Percentiles rank a stretch among this genome's conserved stretches.
phyloP scores from a whole-genome alignment of 2,113 vertebrate genomes.

The Dromaius novaehollandiae region DNA sequence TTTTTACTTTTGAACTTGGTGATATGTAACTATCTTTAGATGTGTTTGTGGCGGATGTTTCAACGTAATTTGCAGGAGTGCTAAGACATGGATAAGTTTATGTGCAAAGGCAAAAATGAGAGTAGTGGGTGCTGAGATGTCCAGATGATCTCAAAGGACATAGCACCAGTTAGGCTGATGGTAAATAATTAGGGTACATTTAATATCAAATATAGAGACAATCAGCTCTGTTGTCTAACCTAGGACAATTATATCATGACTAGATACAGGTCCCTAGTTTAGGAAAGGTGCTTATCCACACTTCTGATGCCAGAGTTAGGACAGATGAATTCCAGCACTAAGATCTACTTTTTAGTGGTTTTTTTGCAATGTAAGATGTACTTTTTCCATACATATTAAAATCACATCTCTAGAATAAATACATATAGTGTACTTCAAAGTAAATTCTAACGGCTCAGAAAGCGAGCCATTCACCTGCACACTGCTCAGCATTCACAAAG shows the following conservation, averaged over 20 bases:
- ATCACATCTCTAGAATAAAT: not conserved
- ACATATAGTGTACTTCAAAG: not conserved
- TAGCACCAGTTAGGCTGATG: not conserved
- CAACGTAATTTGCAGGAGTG: not conserved
- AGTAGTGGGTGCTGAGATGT: not conserved
- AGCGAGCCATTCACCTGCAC: not conserved
- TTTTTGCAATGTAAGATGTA: fast-evolving
- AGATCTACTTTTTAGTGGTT: not conserved
- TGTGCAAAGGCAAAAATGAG: not conserved
- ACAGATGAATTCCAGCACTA: not conserved
- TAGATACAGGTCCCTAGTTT: not conserved
- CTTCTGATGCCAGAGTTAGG: not conserved
- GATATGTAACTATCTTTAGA: not conserved
- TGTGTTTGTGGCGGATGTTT: not conserved
- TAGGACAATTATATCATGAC: not conserved
- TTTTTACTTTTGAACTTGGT: not conserved
- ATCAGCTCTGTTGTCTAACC: not conserved
- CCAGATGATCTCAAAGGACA: not conserved
- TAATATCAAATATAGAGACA: not conserved
- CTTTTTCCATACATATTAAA: not conserved
- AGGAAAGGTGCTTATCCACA: not conserved
- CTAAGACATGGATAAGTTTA: not conserved
- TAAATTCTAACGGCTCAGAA: not conserved
- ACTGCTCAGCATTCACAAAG: not conserved
- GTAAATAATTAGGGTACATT: not conserved